Conservation (phyloP, 2,113 vertebrate species). For the Octodon degus region DNA sequence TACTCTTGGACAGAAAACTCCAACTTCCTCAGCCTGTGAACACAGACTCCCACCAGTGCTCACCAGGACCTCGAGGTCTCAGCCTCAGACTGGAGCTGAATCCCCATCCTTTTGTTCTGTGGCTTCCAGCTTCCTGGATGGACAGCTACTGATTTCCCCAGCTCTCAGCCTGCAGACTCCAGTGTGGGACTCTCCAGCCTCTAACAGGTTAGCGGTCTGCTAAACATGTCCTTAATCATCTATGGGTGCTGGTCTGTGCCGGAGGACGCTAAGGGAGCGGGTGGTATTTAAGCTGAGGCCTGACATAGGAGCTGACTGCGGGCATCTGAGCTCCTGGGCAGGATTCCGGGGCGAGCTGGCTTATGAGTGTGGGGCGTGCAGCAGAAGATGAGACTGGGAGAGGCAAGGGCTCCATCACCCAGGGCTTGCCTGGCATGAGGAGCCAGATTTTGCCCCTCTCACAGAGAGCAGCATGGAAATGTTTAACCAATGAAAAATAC, state of each 20-base stretch:
- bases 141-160: background rate
- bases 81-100: background rate
- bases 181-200: background rate
- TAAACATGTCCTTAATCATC: background rate
- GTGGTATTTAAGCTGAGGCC: background rate
- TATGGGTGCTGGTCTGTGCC: background rate
- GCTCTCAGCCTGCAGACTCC: background rate
- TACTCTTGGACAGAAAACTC: background rate
- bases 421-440: background rate
- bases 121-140: background rate
- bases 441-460: background rate
- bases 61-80: background rate
- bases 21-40: background rate
- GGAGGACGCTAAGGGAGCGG: background rate
- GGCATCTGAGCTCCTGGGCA: background rate
- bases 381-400: background rate
- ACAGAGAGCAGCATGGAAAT: background rate
- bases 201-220: background rate
- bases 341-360: background rate
- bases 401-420: background rate
- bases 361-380: background rate
- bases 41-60: background rate
- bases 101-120: background rate
- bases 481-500: background rate
- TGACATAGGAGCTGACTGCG: background rate